Evolutionary conservation across 2,113 vertebrate species (phyloP), one percentile per base, ranked within the genome.

Genomic region (Seriola quinqueradiata): DNA sequence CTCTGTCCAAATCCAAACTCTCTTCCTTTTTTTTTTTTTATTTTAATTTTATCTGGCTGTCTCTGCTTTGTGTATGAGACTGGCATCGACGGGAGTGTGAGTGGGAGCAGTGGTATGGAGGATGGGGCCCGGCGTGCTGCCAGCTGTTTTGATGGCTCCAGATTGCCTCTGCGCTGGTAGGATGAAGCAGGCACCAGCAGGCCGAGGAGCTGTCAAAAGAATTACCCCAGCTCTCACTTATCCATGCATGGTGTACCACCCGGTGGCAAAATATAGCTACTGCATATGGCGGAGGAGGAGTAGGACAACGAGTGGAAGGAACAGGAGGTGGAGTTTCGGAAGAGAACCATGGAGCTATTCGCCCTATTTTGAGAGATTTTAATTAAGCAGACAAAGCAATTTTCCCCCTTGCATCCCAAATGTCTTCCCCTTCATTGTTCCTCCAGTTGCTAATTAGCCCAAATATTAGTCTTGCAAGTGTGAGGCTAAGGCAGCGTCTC

Each of bases 181-280:
- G 94, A 92, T 50, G 91, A 70, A 92, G 87, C 92, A 93, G 90
- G 93, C 90, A 92, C 94, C 93, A 91, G 93, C 84, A 93, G 89
- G 82, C 91, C 42, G 70, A 81, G 79, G 88, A 93, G 90, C 94
- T 92, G 93, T 95, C 94, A 82, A 81, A 86, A 85, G 87, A 92
- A 95, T 95, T 94, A 93, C 72, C 46, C 85, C 92, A 85, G 58
- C 93, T 73, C 93, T 96, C 94, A 85, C 92, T 97, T 97, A 93
- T 91, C 90, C 93, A 94, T 94, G 95, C 93, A 83, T 95, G 91
- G 94, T 96, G 87, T 96, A 95, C 97, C 97, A 96, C 96, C 97
- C 95, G 96, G 97, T 97, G 97, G 97, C 96, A 95, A 93, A 94
- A 91, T 91, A 84, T 92, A 81, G 95, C 94, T 93, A 98, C 94